Conservation (phyloP, 2,888 invertebrate genomes). For the Heliconius aoede region DNA sequence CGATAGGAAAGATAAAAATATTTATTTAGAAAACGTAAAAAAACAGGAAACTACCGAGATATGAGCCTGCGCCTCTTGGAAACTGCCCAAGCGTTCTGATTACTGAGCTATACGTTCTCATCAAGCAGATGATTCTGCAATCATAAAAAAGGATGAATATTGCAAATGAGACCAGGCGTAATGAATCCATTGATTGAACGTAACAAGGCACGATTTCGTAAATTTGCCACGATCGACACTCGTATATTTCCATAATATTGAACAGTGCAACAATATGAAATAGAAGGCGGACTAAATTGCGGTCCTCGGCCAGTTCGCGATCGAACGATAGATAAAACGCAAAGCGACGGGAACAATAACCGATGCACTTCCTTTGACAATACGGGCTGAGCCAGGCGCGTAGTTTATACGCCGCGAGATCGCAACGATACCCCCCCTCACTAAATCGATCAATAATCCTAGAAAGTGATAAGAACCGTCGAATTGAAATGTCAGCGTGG, state of each 20-base stretch:
- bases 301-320: slow-evolving; percentile 63
- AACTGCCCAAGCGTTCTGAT: no score
- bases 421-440: slow-evolving; percentile 68
- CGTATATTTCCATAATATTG: slow-evolving; percentile 57
- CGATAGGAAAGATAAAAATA: no score
- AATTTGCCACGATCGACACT: slow-evolving; percentile 51
- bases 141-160: slow-evolving; percentile 19
- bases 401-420: slow-evolving; percentile 73
- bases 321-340: slow-evolving; percentile 69
- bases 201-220: slow-evolving; percentile 40
- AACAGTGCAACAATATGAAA: slow-evolving; percentile 72
- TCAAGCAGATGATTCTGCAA: neutral
- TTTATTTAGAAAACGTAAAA: no score
- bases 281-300: slow-evolving; percentile 73
- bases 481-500: slow-evolving; percentile 74
- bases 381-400: slow-evolving; percentile 54
- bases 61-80: no score
- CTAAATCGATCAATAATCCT: slow-evolving; percentile 77
- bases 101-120: no score
- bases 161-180: slow-evolving; percentile 26
- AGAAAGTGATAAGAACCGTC: slow-evolving; percentile 74
- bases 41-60: no score
- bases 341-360: slow-evolving; percentile 78
- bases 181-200: slow-evolving; percentile 39
- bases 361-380: slow-evolving; percentile 81